Conservation (phyloP, 2,888 invertebrate species). For the Maniola hyperantus region DNA sequence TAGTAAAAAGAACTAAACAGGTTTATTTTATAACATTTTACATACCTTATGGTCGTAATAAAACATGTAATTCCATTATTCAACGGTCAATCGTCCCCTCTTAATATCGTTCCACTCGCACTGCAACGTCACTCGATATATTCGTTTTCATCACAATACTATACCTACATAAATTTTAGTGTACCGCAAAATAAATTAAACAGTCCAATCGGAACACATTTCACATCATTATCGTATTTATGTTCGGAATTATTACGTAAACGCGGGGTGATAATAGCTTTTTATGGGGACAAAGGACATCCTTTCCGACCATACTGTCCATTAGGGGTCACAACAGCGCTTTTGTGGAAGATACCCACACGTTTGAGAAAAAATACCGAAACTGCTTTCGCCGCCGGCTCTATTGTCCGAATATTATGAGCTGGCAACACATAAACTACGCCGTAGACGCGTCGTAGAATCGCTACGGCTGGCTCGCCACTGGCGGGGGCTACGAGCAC, state of each 20-base stretch:
- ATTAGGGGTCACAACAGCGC: conserved; percentile 60
- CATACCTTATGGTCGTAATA: conserved; percentile 53
- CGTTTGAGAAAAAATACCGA: conserved; percentile 72
- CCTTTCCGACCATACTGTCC: conserved; percentile 58
- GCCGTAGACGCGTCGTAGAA: conserved; percentile 72
- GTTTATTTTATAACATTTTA: background rate
- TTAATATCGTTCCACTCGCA: conserved; percentile 63
- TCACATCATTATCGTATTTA: conserved; percentile 38
- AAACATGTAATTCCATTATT: conserved; percentile 63
- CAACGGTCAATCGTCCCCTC: conserved; percentile 54
- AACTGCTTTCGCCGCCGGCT: conserved; percentile 68
- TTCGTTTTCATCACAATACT: conserved; percentile 28
- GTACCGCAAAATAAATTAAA: conserved; percentile 27
- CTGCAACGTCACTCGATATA: conserved; percentile 53
- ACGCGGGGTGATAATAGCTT: conserved; percentile 51
- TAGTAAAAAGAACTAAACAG: background rate
- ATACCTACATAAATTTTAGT: conserved; percentile 30
- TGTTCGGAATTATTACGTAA: conserved; percentile 50
- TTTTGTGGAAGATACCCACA: conserved; percentile 60
- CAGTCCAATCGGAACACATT: conserved; percentile 25
- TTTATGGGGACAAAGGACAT: conserved; percentile 53
- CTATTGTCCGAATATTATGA: conserved; percentile 49
- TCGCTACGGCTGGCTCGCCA: conserved; percentile 71
- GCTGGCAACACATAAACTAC: conserved; percentile 60
- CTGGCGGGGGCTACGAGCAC: conserved; percentile 79